Evolutionary conservation across 64 coral and sea anemone species (phyloP), one percentile per base, ranked within the genome.

Genomic region (Montipora cactus): DNA sequence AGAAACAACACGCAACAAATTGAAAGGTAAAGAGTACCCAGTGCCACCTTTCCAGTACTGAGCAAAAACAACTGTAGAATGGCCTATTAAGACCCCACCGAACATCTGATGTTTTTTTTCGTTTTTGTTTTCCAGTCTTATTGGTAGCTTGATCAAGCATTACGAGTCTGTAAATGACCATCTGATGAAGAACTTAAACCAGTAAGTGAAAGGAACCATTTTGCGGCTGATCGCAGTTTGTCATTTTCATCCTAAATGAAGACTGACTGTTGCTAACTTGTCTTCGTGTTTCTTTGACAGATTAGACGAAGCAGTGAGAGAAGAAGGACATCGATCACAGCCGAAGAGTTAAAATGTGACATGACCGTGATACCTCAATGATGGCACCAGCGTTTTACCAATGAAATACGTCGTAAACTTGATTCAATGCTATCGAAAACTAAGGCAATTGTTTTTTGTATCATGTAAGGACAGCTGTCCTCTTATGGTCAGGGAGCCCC

Each of bases 131-230:
- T 15, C 48, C 64, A 85, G 81, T 18, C 37, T 85, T 44, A 49
- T 85, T 19, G 7, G 28, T 2, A 49, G 81, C 19, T 85, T 85
- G 3, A 85, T 85, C 8, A 70, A 48, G 0, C 64, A 46, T 48
- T 85, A 69, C 49, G 23, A 22, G 1, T 68, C 81, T 49, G 47
- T 85, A 16, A 85, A 70, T 67, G 81, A 85, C 0, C 81, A 85
- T 4, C 28, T 83, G 80, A 69, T 70, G 81, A 85, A 85, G 49
- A 50, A 48, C 13, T 62, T 44, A 0, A 45, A 49, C 7, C 59
- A 85, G 81, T 85, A 49, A 68, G 81, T 85, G 20, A 16, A 84
- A 4, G 21, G 5, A 16, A 8, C 61, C 14, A 64, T 64, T 48
- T 7, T 7, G 4, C 4, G 12, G 1, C 47, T 49, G 5, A 2